Conservation (phyloP, 2,113 vertebrate species). For the Chionodraco myersi region DNA sequence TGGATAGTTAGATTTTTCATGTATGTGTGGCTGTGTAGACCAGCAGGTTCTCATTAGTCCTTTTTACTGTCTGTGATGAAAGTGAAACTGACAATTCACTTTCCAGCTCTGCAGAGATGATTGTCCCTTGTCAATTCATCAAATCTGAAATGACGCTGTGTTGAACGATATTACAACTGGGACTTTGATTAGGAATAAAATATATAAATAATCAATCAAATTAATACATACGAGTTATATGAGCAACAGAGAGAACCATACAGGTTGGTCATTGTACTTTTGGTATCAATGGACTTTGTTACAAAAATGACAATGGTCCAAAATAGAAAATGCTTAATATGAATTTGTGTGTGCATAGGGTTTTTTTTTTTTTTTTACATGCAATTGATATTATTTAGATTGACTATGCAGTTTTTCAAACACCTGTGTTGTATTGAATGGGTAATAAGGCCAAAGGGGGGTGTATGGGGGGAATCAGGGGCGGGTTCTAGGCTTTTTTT, state of each 20-base stretch:
- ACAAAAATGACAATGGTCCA: neutral
- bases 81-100: neutral
- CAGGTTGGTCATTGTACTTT: neutral
- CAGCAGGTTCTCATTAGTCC: neutral
- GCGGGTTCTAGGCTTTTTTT: too few relatives aligned
- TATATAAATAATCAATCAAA: neutral
- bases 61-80: constrained; percentile 22
- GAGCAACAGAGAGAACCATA: neutral
- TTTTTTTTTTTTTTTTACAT: neutral
- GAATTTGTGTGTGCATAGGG: neutral
- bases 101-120: neutral
- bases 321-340: neutral
- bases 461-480: too few relatives aligned
- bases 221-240: neutral
- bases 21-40: neutral
- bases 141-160: constrained; percentile 1
- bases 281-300: neutral
- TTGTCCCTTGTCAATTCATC: neutral
- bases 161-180: neutral
- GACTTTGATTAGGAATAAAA: neutral
- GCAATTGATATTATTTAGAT: too few relatives aligned
- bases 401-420: too few relatives aligned
- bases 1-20: neutral
- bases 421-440: too few relatives aligned
- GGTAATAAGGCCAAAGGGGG: too few relatives aligned